Conservation (phyloP, 2,888 invertebrate species). For the Drosophila greeni region DNA sequence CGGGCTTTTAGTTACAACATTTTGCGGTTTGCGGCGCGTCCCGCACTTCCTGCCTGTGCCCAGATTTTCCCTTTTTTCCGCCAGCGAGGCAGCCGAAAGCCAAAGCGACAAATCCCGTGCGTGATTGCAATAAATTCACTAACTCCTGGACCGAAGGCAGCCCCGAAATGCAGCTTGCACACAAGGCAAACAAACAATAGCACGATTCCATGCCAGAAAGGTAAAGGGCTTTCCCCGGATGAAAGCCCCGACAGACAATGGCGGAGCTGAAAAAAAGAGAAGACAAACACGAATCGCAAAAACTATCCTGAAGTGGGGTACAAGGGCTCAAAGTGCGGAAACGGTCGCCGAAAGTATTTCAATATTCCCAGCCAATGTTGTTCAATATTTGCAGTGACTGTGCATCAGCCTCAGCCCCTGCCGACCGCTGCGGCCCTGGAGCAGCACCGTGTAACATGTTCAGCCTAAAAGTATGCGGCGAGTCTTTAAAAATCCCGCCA, state of each 20-base stretch:
- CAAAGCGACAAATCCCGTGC: conserved; percentile 67
- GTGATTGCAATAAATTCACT: conserved; percentile 66
- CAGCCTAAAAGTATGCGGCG: conserved; percentile 34
- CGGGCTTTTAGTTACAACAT: conserved; percentile 43
- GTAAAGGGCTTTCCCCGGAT: conserved; percentile 16
- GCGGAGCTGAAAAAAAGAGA: conserved; percentile 41
- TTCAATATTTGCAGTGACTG: conserved; percentile 58
- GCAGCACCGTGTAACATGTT: neutral
- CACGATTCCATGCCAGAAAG: conserved; percentile 7
- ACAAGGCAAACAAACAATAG: conserved; percentile 53
- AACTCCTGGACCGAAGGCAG: conserved; percentile 31
- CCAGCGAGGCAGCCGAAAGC: conserved; percentile 36
- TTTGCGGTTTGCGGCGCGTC: conserved; percentile 49
- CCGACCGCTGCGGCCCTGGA: neutral
- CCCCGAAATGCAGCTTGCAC: conserved; percentile 48
- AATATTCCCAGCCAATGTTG: conserved; percentile 66
- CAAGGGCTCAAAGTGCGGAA: conserved; percentile 22
- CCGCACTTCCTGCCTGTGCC: neutral
- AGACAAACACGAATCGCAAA: conserved; percentile 49
- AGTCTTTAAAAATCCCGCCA: conserved; percentile 4
- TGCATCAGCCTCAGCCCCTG: neutral
- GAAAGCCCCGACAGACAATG: conserved; percentile 41
- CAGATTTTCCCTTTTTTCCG: conserved; percentile 18
- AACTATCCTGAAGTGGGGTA: conserved; percentile 19
- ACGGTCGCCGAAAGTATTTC: conserved; percentile 51